A percentile compares a stretch with the other conserved stretches of the same genome.
Conservation (phyloP, 2,888 invertebrate species). For the Xylophagus ater region DNA sequence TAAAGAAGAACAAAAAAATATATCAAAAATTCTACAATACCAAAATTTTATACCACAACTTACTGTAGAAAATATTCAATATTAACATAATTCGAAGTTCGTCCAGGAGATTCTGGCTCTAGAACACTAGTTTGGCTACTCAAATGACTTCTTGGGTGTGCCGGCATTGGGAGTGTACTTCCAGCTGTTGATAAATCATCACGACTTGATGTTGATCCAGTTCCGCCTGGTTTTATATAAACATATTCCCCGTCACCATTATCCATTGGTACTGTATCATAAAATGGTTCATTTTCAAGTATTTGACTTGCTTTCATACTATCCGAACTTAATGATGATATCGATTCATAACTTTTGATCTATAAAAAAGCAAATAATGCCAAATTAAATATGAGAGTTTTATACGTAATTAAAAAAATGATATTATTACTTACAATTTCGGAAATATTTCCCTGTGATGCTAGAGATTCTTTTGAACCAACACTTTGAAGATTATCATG, state of each 20-base stretch:
- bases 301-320: constrained; percentile 43
- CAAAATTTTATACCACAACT: constrained; percentile 33
- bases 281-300: constrained; percentile 54
- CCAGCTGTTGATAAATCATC: constrained; percentile 50
- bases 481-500: constrained; percentile 28
- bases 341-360: constrained; percentile 56
- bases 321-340: constrained; percentile 52
- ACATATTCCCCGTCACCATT: constrained; percentile 61
- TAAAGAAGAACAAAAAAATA: constrained; percentile 14
- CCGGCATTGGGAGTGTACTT: constrained; percentile 46
- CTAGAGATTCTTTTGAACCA: constrained; percentile 40
- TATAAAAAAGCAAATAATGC: constrained; percentile 23
- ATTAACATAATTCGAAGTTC: constrained; percentile 80
- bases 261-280: constrained; percentile 60
- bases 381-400: constrained; percentile 3
- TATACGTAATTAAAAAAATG: constrained; percentile 1
- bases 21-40: background rate
- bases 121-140: constrained; percentile 39
- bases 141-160: constrained; percentile 29
- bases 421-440: constrained; percentile 28
- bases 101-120: constrained; percentile 67
- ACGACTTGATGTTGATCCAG: constrained; percentile 52
- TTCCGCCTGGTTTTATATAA: constrained; percentile 56
- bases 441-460: constrained; percentile 37
- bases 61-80: constrained; percentile 85